phyloP scores from a whole-genome alignment of 2,797 vertebrate species.

The Corythornis leucogaster region DNA sequence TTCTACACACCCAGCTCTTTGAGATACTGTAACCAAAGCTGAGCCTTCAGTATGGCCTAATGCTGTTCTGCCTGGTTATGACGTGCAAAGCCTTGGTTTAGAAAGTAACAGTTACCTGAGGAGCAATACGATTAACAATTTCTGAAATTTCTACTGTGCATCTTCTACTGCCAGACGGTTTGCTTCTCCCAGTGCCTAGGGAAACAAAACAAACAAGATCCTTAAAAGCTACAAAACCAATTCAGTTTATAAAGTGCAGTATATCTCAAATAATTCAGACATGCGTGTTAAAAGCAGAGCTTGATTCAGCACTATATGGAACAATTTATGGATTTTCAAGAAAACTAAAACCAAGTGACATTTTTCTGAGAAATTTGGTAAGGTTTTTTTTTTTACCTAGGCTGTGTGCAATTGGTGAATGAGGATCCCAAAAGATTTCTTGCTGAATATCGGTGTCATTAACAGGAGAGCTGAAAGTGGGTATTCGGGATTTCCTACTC shows the following conservation, averaged over 20 bases:
- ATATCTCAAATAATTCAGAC: not conserved
- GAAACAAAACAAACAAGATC: constrained; percentile 23
- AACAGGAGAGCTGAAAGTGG: constrained; percentile 82
- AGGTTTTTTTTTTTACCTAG: constrained; percentile 74
- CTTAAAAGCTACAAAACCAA: not conserved
- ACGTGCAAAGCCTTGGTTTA: not conserved
- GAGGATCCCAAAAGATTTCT: constrained; percentile 95
- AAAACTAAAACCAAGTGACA: not conserved
- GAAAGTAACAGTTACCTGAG: constrained; percentile 77
- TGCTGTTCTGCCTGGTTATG: not conserved
- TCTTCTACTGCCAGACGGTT: constrained; percentile 34
- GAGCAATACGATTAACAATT: constrained; percentile 84
- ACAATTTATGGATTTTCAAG: not conserved
- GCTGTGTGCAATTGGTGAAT: constrained; percentile 84
- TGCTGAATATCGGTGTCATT: constrained; percentile 87
- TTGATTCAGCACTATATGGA: not conserved
- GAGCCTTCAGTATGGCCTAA: not conserved
- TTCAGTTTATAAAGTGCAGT: not conserved
- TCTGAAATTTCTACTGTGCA: constrained; percentile 80
- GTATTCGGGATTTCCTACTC: constrained; percentile 66
- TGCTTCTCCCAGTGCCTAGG: constrained; percentile 74
- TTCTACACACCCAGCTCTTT: not conserved
- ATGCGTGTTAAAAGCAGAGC: not conserved
- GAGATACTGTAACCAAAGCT: not conserved
- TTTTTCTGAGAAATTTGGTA: not conserved